Evolutionary conservation across 2,888 invertebrate species (phyloP).

Genomic region (Agapetus fuscipes): DNA sequence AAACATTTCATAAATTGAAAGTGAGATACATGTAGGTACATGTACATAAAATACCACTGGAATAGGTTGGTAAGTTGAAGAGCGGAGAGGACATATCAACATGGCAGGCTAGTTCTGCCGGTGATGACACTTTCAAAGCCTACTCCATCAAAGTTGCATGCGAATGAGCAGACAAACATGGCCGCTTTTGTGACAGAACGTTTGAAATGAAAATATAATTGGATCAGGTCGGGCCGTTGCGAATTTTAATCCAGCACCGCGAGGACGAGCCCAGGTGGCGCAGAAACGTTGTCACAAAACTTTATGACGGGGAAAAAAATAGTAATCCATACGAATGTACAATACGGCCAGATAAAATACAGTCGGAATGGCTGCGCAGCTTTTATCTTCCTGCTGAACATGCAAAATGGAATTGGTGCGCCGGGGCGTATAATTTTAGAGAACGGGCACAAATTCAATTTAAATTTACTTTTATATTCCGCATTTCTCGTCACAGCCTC

Average conservation of each 20-base stretch:
- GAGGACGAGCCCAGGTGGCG: constrained; percentile 13
- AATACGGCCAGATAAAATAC: constrained; percentile 16
- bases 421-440: constrained; percentile 19
- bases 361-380: constrained; percentile 11
- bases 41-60: too few species aligned
- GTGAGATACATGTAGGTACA: too few species aligned
- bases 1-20: too few species aligned
- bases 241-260: constrained; percentile 19
- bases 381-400: constrained; percentile 19
- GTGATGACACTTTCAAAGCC: constrained; percentile 4
- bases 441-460: constrained; percentile 44
- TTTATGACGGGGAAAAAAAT: constrained; percentile 17
- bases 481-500: constrained; percentile 9
- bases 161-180: constrained; percentile 11
- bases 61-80: too few species aligned
- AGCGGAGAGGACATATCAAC: too few species aligned
- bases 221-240: constrained; percentile 19
- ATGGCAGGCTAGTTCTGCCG: too few species aligned
- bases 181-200: constrained; percentile 16
- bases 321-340: constrained; percentile 16
- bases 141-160: constrained; percentile 11
- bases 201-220: constrained; percentile 22
- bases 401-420: constrained; percentile 17
- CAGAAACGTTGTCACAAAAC: constrained; percentile 18
- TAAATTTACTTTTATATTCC: constrained; percentile 42